Conservation (phyloP, 2,113 vertebrate genomes). For the Nibea albiflora region DNA sequence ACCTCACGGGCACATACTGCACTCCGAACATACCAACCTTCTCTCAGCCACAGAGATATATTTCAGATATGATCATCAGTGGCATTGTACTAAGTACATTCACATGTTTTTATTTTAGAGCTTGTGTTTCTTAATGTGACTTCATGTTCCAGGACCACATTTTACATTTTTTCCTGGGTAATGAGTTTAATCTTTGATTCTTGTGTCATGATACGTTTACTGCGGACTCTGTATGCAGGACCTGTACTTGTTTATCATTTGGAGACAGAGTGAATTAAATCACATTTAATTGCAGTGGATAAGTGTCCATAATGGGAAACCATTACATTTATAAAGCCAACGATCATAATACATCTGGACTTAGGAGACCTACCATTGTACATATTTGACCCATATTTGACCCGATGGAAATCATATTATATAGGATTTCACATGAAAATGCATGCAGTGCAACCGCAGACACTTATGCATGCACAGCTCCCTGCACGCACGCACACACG, state of each 20-base stretch:
- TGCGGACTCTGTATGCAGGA: neutral
- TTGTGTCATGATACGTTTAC: neutral
- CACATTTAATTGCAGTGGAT: neutral
- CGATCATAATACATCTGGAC: neutral
- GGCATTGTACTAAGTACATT: neutral
- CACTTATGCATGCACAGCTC: neutral
- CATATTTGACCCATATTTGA: neutral
- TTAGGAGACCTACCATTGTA: neutral
- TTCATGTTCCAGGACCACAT: no score
- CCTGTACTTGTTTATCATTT: neutral
- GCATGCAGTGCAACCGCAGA: neutral
- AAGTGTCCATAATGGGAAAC: neutral
- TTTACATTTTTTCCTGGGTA: neutral
- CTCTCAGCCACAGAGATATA: neutral
- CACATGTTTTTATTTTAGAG: neutral
- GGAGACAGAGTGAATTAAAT: neutral
- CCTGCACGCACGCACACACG: neutral
- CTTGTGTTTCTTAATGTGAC: neutral
- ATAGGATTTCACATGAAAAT: neutral
- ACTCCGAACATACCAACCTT: neutral
- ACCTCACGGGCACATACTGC: slow-evolving; percentile 20
- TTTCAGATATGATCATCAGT: neutral
- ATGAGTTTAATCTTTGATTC: neutral
- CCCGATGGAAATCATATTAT: neutral
- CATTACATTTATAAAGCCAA: neutral